These are phyloP conservation scores for Helleia helle DNA, from an alignment of 2,888 invertebrate species.

Conservation along the genomic window DNA sequence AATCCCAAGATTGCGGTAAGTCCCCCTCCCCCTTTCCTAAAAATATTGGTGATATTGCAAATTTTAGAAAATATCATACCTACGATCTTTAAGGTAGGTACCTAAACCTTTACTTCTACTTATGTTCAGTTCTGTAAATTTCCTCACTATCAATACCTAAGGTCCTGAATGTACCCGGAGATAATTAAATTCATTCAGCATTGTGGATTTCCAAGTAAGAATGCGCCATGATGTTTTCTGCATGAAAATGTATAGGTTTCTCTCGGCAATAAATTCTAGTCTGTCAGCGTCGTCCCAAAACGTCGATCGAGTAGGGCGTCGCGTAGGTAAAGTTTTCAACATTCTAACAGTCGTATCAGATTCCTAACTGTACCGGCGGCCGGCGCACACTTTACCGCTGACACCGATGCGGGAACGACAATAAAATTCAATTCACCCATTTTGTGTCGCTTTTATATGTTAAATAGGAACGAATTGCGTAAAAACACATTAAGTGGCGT, in stretches of 20 bases:
- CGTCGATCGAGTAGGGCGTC: constrained; percentile 29
- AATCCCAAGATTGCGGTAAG: too few species aligned
- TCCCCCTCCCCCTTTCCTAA: too few species aligned
- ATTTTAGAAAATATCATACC: too few species aligned
- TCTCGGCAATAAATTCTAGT: constrained; percentile 14
- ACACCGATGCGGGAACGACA: constrained; percentile 29
- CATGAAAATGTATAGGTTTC: constrained; percentile 1
- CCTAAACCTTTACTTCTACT: too few species aligned
- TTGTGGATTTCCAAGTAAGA: constrained; percentile 2
- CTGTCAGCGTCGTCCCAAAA: constrained; percentile 18
- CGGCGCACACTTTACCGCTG: constrained; percentile 21
- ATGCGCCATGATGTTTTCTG: constrained; percentile 5
- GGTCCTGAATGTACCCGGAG: too few species aligned
- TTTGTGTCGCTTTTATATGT: constrained; percentile 34
- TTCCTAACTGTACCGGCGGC: constrained; percentile 58
- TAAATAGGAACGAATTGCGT: constrained; percentile 25
- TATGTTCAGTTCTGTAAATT: too few species aligned
- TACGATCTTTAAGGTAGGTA: too few species aligned
- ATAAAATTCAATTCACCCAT: constrained; percentile 52
- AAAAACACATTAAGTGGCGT: constrained; percentile 31
- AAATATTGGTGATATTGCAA: too few species aligned
- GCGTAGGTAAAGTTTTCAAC: constrained; percentile 28
- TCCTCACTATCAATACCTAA: too few species aligned
- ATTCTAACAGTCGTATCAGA: constrained; percentile 34
- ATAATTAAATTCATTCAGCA: not conserved